Evolutionary conservation across 2,888 invertebrate genomes (phyloP).

Genomic region (Imbricaverruca yamaguchii): DNA sequence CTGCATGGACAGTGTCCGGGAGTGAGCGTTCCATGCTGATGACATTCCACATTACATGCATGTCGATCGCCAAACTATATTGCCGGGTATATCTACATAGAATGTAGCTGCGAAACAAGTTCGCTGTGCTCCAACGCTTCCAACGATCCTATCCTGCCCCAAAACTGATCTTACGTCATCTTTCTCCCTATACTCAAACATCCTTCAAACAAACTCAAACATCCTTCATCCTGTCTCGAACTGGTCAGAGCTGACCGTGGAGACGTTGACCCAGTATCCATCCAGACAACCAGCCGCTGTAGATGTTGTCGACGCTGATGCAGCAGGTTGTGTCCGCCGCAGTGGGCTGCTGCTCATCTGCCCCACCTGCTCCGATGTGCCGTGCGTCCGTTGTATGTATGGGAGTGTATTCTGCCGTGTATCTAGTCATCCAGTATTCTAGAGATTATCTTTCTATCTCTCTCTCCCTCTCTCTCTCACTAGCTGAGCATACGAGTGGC

Average conservation of each 20-base stretch:
- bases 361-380: neutral
- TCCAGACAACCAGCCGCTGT: too few relatives aligned
- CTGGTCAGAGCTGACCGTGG: too few relatives aligned
- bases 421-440: constrained; percentile 1
- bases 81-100: neutral
- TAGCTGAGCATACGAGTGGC: neutral
- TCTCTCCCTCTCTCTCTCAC: too few relatives aligned
- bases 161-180: too few relatives aligned
- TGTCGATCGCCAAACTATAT: neutral
- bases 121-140: neutral
- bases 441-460: neutral
- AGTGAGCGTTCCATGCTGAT: neutral
- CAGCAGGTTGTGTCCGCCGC: neutral
- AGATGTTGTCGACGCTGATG: neutral
- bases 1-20: neutral
- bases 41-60: neutral
- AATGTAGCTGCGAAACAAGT: too few relatives aligned
- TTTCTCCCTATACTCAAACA: too few relatives aligned
- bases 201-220: too few relatives aligned
- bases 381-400: neutral
- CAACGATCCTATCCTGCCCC: too few relatives aligned
- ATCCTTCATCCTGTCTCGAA: too few relatives aligned
- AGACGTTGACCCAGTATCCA: too few relatives aligned
- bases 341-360: neutral
- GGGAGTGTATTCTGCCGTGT: neutral